Base-by-base conservation (phyloP, 2,113 vertebrate species). In the Camelus bactrianus region DNA sequence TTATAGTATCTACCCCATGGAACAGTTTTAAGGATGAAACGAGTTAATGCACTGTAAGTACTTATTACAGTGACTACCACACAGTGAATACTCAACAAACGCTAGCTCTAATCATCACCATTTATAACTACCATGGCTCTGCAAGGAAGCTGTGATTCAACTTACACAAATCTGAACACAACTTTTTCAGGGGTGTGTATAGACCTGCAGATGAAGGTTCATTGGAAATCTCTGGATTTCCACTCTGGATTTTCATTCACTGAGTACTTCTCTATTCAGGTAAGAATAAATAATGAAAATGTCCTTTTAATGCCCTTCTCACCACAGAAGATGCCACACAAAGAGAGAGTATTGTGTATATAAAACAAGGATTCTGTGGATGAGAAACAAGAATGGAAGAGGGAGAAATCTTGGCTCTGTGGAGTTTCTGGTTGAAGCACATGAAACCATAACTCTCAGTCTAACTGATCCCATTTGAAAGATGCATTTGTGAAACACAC, bases 401-500 rank as follows among this genome's bases (percentile, higher is more conserved):
- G 73, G 35, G 62, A 72, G 46, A 83, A 69, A 77, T 30, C 73
- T 79, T 85, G 86, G 30, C 15, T 95, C 48, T 76, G 19, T 64
- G 77, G 92, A 69, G 22, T 52, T 93, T 95, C 67, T 95, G 86
- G 48, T 79, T 60, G 91, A 54, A 83, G 81, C 20, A 76, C 38
- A 60, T 16, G 8, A 95, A 79, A 69, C 58, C 58, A 75, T 89
- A 95, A 86, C n/a, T 92, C 80, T 93, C n/a, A 35, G 32, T 86
- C 89, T 86, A 97, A 92, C 69, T 0, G 17, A 87, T 76, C 69
- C 70, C 38, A 1, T 89, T 91, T 92, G 70, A 94, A 96, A 96
- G 93, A 87, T 56, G 52, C 46, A 65, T 90, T 96, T 94, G 73
- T 42, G 92, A 96, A 92, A 92, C 46, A 86, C 6, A 86, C 9